Base-by-base conservation (phyloP, 2,888 invertebrate genomes). In the Eudasyphora cyanicolor region DNA sequence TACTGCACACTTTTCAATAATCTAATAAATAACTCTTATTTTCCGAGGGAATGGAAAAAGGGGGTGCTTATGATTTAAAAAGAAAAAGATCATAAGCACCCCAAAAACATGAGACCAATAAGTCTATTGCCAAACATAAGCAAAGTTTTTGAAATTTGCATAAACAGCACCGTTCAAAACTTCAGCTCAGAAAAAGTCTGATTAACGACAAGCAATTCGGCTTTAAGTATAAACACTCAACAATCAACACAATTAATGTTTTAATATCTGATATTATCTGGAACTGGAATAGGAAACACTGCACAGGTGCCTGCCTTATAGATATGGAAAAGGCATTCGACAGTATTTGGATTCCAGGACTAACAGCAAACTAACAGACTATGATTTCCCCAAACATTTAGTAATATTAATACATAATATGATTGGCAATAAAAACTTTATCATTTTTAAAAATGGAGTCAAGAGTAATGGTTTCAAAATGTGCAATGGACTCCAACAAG, bases 271-370 rank as follows among this genome's bases (percentile, higher is more conserved):
- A 70, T 32, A 70, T 70, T 17, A 29, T 27, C 8, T 70, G 54
- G 71, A 71, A 71, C 71, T 54, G 51, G 54, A 71, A 71, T 14
- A 71, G 14, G 49, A 17, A 29, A 1, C n/a, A 29, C 17, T 51
- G 21, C 14, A 71, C 71, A 0, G 51, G 71, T 12, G 54, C 54
- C 1, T 51, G 71, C 14, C n/a, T 69, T 24, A 69, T 69, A 4
- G 69, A 69, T 29, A 17, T 49, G 49, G 49, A 49, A 49, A 49
- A 49, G 19, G 49, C 49, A 2, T 49, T 49, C 8, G 49, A 71
- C 12, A 71, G n/a, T 35, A 35, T 71, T 5, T 71, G 54, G 71
- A 51, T 71, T 8, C 35, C 32, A 6, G 54, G 54, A 6, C n/a
- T 54, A 21, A 32, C 54, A 6, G 19, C 21, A 71, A 71, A 54